phyloP scores from a whole-genome alignment of 1,140 invertebrate species.

The Vollenhovia emeryi region DNA sequence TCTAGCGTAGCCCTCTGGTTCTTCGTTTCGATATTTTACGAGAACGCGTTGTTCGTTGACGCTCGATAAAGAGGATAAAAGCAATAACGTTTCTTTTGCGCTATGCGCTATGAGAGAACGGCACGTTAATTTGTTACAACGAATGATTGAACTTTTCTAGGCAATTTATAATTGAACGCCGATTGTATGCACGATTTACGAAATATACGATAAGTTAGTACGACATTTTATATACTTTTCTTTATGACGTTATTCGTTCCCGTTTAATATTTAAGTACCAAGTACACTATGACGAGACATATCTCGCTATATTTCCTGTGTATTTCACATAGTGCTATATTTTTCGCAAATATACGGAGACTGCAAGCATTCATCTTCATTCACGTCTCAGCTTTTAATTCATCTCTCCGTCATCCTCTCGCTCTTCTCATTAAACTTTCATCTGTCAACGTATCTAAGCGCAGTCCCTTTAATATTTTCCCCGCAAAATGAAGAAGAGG shows the following conservation, averaged over 20 bases:
- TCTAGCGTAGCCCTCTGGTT: not conserved
- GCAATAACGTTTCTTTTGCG: not conserved
- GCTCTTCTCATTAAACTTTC: not conserved
- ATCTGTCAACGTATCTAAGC: not conserved
- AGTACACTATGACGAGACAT: not conserved
- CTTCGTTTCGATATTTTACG: conserved; percentile 1
- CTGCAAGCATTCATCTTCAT: not conserved
- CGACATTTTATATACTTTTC: not conserved
- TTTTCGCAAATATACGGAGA: not conserved
- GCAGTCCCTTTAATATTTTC: not conserved
- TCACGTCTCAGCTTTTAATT: not conserved
- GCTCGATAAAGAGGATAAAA: not conserved
- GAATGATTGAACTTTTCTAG: conserved; percentile 27
- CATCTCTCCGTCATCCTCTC: not conserved
- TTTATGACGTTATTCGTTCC: not conserved
- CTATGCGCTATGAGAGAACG: not conserved
- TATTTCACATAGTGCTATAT: not conserved
- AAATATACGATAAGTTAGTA: conserved; percentile 47
- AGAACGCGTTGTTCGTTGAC: not conserved
- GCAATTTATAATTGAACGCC: conserved; percentile 36
- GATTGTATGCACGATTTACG: conserved; percentile 24
- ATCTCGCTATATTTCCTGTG: not conserved
- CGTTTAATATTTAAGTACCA: not conserved
- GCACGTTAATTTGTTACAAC: conserved; percentile 9
- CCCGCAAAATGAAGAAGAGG: not conserved